These are phyloP conservation scores for Adelognathus sp. DNA, from an alignment of 2,888 invertebrate genomes.

Conservation along the genomic window DNA sequence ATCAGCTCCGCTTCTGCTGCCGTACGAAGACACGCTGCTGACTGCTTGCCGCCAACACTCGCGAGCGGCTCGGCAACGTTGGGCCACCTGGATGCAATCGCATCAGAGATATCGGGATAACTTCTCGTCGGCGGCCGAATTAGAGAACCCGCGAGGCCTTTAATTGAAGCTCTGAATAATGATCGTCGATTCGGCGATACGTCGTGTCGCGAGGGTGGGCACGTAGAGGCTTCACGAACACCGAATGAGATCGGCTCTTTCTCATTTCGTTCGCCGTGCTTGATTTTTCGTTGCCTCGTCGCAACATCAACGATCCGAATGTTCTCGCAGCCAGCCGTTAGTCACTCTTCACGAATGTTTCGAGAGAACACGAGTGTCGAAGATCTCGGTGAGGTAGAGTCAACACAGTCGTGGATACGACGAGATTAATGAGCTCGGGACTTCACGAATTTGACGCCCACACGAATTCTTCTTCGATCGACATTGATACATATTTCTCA, in stretches of 20 bases:
- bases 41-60: constrained; percentile 42
- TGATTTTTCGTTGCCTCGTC: not conserved
- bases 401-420: constrained; percentile 11
- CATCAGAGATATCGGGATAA: constrained; percentile 77
- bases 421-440: constrained; percentile 47
- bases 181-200: constrained; percentile 76
- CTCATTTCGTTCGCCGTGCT: not conserved
- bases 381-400: not conserved
- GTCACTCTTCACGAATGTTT: not conserved
- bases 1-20: constrained; percentile 7
- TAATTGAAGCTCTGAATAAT: constrained; percentile 80
- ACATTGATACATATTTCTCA: constrained; percentile 21
- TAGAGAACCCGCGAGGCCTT: constrained; percentile 76
- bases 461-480: not conserved
- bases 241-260: not conserved
- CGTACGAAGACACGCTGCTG: constrained; percentile 32
- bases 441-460: constrained; percentile 27
- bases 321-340: not conserved
- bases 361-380: not conserved
- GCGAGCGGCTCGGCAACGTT: constrained; percentile 26
- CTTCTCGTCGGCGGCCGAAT: constrained; percentile 75
- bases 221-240: constrained; percentile 22
- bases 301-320: not conserved
- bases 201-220: constrained; percentile 68
- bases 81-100: constrained; percentile 77